These are phyloP conservation scores for Anthopleura sola DNA, from an alignment of 64 coral and sea anemone species.

Conservation along the genomic window DNA sequence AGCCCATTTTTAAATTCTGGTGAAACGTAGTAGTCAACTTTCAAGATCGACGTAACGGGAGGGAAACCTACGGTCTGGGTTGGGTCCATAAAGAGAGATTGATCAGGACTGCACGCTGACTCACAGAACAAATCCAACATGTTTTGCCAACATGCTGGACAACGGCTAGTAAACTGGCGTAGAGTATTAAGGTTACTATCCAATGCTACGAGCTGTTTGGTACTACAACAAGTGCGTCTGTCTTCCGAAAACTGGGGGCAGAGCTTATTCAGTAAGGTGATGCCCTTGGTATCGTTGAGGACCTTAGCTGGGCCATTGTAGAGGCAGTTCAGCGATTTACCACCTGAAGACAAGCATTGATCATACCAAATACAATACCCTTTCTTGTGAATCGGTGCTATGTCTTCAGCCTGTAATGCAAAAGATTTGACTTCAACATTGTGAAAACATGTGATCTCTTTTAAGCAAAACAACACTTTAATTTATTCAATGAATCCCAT, in stretches of 20 bases:
- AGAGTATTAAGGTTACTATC: slow-evolving; percentile 40
- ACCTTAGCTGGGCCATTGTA: slow-evolving; percentile 86
- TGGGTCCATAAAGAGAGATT: slow-evolving; percentile 69
- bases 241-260: slow-evolving; percentile 55
- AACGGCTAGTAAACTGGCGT: slow-evolving; percentile 49
- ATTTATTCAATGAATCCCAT: neutral
- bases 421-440: neutral
- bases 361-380: slow-evolving; percentile 96
- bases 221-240: slow-evolving; percentile 59
- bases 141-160: slow-evolving; percentile 89
- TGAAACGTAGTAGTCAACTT: slow-evolving; percentile 49
- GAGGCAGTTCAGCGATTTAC: slow-evolving; percentile 51
- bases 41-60: neutral
- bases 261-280: slow-evolving; percentile 33
- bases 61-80: neutral
- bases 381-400: slow-evolving; percentile 53
- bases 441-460: neutral
- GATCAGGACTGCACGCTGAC: slow-evolving; percentile 64
- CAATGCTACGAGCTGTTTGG: slow-evolving; percentile 45
- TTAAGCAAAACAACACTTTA: neutral
- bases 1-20: slow-evolving; percentile 51
- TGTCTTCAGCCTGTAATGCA: slow-evolving; percentile 29
- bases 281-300: slow-evolving; percentile 27
- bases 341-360: slow-evolving; percentile 32
- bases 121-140: slow-evolving; percentile 67